These are phyloP conservation scores for Panthera uncia DNA, from an alignment of 2,113 vertebrate species.

Conservation along the genomic window DNA sequence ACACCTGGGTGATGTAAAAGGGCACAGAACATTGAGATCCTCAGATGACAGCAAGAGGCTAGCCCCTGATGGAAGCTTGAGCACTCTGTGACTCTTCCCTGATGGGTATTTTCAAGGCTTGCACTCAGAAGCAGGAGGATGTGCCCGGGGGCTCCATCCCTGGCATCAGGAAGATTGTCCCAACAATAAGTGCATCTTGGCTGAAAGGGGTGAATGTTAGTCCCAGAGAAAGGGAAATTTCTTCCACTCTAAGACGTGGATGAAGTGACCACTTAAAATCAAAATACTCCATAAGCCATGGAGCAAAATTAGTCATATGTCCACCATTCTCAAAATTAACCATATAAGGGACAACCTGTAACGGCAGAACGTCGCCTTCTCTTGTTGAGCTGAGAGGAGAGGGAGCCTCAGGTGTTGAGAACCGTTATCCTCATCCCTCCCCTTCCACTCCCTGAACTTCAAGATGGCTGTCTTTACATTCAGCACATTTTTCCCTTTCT, in stretches of 20 bases:
- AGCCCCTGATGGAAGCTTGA: background rate
- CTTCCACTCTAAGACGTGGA: background rate
- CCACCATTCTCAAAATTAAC: background rate
- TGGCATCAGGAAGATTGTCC: background rate
- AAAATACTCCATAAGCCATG: background rate
- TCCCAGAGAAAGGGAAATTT: background rate
- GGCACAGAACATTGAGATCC: background rate
- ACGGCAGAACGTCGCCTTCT: background rate
- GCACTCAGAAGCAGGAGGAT: background rate
- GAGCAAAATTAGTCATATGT: background rate
- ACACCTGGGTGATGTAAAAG: background rate
- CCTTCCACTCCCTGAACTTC: background rate
- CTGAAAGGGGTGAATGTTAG: background rate
- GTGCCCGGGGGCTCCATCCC: rapidly evolving
- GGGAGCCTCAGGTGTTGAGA: background rate
- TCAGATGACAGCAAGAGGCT: background rate
- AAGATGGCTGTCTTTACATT: background rate
- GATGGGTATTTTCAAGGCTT: background rate
- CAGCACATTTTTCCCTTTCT: background rate
- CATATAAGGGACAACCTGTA: too few species aligned
- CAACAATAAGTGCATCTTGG: background rate
- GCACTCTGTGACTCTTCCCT: background rate
- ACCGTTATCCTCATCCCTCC: background rate
- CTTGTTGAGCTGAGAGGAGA: background rate
- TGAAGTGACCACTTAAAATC: background rate